Percentiles rank a stretch among this genome's conserved stretches.
Evolutionary conservation across 2,888 invertebrate species (phyloP).

Genomic region (Apamea anceps): DNA sequence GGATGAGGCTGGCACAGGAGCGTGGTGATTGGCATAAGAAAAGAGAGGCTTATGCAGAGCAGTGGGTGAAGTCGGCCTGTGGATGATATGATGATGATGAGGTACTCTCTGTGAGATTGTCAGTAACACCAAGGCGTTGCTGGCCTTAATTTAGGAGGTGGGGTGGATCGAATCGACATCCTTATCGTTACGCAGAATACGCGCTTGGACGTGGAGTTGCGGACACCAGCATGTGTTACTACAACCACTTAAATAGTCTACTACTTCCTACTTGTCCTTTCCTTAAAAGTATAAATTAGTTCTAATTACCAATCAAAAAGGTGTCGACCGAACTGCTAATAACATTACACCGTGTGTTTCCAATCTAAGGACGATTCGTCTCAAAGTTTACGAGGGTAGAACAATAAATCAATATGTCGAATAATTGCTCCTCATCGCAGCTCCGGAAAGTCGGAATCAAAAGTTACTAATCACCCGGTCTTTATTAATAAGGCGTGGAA

Average conservation of each 20-base stretch:
- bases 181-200: neutral
- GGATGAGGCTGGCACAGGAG: too few species aligned
- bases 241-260: neutral
- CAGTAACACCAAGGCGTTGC: neutral
- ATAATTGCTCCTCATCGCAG: constrained; percentile 87
- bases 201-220: neutral
- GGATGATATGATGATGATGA: too few species aligned
- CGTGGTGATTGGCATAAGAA: too few species aligned
- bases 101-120: neutral
- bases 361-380: constrained; percentile 70
- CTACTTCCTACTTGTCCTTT: neutral
- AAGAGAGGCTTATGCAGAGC: too few species aligned
- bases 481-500: constrained; percentile 83
- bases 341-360: constrained; percentile 56
- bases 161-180: neutral
- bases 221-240: neutral
- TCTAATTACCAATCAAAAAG: neutral
- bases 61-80: too few species aligned
- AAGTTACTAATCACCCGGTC: constrained; percentile 88
- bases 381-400: constrained; percentile 78
- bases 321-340: neutral
- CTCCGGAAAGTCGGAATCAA: constrained; percentile 82
- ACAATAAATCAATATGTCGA: constrained; percentile 90
- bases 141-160: neutral
- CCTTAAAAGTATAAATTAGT: neutral